These are phyloP conservation scores for Odontomyia ornata DNA, from an alignment of 2,888 invertebrate genomes.

Conservation along the genomic window DNA sequence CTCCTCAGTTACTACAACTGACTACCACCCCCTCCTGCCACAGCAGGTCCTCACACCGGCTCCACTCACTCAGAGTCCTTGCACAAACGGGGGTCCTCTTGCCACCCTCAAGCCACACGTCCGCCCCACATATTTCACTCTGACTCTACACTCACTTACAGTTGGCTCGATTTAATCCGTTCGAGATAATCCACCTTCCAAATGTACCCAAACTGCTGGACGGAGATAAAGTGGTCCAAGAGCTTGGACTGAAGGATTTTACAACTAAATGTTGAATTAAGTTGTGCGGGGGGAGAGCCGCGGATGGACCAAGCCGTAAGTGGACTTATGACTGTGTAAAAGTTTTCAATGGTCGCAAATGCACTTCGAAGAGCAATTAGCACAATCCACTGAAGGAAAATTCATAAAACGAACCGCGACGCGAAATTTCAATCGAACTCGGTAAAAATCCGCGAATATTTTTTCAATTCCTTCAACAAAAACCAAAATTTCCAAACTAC, in stretches of 20 bases:
- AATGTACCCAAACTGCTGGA: slow-evolving; percentile 21
- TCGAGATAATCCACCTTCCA: slow-evolving; percentile 29
- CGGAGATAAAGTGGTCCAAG: neutral
- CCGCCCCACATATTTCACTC: slow-evolving; percentile 10
- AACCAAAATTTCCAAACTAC: too few relatives aligned
- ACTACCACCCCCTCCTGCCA: neutral
- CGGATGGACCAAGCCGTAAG: neutral
- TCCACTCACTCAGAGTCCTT: neutral
- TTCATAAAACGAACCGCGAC: too few relatives aligned
- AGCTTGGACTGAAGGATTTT: slow-evolving; percentile 9
- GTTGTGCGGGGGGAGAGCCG: neutral
- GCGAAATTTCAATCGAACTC: too few relatives aligned
- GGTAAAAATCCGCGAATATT: too few relatives aligned
- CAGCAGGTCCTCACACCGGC: neutral
- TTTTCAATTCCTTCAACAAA: too few relatives aligned
- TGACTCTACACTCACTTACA: slow-evolving; percentile 17
- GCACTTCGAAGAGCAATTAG: too few relatives aligned
- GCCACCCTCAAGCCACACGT: slow-evolving; percentile 12
- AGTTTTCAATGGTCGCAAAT: neutral
- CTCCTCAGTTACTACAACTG: slow-evolving; percentile 13
- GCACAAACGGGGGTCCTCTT: neutral
- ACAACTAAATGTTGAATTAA: too few relatives aligned
- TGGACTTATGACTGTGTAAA: neutral
- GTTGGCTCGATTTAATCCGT: slow-evolving; percentile 33
- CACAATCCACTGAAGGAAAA: too few relatives aligned